Percentiles rank a stretch among this genome's conserved stretches.
Conservation (phyloP, 1,140 invertebrate species). For the Dinoponera quadriceps region DNA sequence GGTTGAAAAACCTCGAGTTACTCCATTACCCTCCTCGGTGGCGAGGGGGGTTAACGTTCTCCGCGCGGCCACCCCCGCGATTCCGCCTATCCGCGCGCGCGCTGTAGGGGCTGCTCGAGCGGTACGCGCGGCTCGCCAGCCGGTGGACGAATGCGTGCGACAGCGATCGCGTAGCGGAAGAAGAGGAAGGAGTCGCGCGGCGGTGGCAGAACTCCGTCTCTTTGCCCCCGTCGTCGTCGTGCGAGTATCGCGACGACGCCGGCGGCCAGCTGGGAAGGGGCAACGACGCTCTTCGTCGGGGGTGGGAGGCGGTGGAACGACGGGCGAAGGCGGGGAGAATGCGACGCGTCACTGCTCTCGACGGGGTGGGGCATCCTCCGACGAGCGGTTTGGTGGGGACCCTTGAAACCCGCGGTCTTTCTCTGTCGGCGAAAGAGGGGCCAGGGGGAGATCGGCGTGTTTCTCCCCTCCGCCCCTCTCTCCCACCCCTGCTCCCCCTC, state of each 20-base stretch:
- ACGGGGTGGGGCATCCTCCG: conserved; percentile 72
- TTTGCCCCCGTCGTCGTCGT: conserved; percentile 4
- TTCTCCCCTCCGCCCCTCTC: neutral
- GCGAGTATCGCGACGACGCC: conserved; percentile 38
- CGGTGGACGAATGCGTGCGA: conserved; percentile 69
- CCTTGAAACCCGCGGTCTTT: conserved; percentile 56
- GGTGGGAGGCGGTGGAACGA: conserved; percentile 61
- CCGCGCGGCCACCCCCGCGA: conserved; percentile 15
- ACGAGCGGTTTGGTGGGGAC: conserved; percentile 58
- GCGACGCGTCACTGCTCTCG: conserved; percentile 64
- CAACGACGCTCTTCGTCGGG: conserved; percentile 22
- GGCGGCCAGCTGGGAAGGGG: conserved; percentile 46
- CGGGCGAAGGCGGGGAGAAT: conserved; percentile 72
- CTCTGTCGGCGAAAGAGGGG: conserved; percentile 36
- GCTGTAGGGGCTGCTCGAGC: conserved; percentile 22
- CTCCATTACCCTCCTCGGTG: neutral
- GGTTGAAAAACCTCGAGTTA: neutral
- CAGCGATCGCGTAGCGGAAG: conserved; percentile 62
- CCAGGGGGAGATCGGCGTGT: conserved; percentile 51
- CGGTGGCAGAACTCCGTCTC: conserved; percentile 37
- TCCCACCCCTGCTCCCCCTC: conserved; percentile 48
- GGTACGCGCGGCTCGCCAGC: conserved; percentile 65
- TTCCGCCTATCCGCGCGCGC: conserved; percentile 3
- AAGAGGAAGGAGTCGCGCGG: conserved; percentile 44
- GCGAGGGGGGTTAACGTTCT: neutral